Conservation (phyloP, 1,140 invertebrate species). For the Drosophila lacertosa region DNA sequence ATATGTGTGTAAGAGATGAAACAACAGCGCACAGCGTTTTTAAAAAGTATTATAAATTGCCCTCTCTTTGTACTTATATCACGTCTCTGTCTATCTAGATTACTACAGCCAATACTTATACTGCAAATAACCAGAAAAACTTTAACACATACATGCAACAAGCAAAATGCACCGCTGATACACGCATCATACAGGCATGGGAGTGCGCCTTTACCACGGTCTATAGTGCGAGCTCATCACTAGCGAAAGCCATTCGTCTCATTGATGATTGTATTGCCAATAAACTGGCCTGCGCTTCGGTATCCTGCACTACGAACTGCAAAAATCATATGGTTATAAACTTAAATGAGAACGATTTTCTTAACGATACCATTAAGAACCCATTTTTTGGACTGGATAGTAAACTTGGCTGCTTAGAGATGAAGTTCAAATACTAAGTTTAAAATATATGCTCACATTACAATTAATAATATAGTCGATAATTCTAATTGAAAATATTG, state of each 20-base stretch:
- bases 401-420: conserved; percentile 32
- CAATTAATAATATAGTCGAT: no score
- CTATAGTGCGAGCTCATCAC: background rate
- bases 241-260: conserved; percentile 9
- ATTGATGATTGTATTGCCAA: conserved; percentile 52
- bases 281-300: conserved; percentile 21
- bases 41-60: no score
- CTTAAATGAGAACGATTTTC: conserved; percentile 10
- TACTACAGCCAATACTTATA: conserved; percentile 29
- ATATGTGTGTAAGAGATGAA: no score
- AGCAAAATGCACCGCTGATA: conserved; percentile 38
- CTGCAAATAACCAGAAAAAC: conserved; percentile 30
- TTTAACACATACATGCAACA: conserved; percentile 33
- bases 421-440: conserved; percentile 33
- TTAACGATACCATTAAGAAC: conserved; percentile 29
- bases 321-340: conserved; percentile 34
- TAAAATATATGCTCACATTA: no score
- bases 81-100: no score
- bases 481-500: no score
- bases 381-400: conserved; percentile 25
- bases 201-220: conserved; percentile 44
- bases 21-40: no score
- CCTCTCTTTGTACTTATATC: no score
- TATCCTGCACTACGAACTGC: conserved; percentile 4
- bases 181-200: conserved; percentile 40